Conservation (phyloP, 2,888 invertebrate genomes). For the Pogonocherus hispidulus region DNA sequence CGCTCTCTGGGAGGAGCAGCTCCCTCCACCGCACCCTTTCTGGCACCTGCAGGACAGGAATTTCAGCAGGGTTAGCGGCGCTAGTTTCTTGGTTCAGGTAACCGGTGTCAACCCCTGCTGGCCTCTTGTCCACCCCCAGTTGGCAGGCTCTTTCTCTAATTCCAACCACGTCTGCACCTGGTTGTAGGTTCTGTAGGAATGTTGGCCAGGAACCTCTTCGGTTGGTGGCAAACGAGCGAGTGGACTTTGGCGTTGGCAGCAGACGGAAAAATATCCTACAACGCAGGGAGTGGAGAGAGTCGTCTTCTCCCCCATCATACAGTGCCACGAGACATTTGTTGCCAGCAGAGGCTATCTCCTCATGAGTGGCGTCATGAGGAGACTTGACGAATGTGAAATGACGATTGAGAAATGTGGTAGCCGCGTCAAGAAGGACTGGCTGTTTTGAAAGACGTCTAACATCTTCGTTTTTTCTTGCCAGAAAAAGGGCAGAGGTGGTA, state of each 20-base stretch:
- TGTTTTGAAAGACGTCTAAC: background rate
- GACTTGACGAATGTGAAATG: too few species aligned
- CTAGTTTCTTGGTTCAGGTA: too few species aligned
- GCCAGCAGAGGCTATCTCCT: background rate
- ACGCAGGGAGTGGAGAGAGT: background rate
- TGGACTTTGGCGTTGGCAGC: too few species aligned
- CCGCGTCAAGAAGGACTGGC: background rate
- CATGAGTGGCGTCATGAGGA: background rate
- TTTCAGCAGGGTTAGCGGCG: too few species aligned
- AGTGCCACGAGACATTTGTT: background rate
- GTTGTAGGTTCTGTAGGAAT: background rate
- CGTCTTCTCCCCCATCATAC: constrained; percentile 1
- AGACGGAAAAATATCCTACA: background rate
- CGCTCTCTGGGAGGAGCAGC: too few species aligned
- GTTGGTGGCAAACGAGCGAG: background rate
- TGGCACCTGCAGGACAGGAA: too few species aligned
- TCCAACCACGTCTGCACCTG: too few species aligned
- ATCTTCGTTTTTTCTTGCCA: constrained; percentile 1
- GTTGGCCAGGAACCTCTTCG: background rate
- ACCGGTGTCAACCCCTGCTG: too few species aligned
- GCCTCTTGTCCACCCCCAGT: too few species aligned
- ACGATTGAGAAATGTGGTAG: background rate
- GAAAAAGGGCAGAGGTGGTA: background rate
- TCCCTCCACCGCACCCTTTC: too few species aligned
- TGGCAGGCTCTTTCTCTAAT: too few species aligned